A percentile compares a stretch with the other conserved stretches of the same genome.
phyloP scores from a whole-genome alignment of 2,888 invertebrate genomes.

The Hirtodrosophila alboralis region DNA sequence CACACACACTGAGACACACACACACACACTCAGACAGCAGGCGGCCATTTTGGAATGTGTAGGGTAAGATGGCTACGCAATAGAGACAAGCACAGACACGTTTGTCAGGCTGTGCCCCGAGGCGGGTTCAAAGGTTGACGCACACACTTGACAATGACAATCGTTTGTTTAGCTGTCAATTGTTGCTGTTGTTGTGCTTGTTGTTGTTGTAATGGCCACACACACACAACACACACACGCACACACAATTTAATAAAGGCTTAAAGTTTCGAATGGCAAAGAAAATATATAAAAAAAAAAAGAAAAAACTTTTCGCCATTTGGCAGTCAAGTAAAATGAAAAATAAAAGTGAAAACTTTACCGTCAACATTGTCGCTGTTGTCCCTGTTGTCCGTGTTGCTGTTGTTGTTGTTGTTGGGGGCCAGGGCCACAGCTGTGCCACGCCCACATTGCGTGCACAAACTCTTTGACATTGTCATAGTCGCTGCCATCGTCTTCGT shows the following conservation, averaged over 20 bases:
- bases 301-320: slow-evolving; percentile 68
- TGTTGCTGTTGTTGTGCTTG: slow-evolving; percentile 56
- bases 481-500: slow-evolving; percentile 44
- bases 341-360: slow-evolving; percentile 67
- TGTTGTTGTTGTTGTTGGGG: slow-evolving; percentile 29
- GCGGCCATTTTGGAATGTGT: slow-evolving; percentile 4
- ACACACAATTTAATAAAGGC: slow-evolving; percentile 70
- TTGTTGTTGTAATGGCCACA: slow-evolving; percentile 3
- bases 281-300: slow-evolving; percentile 29
- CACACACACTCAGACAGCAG: slow-evolving; percentile 13
- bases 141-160: slow-evolving; percentile 79
- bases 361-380: slow-evolving; percentile 32
- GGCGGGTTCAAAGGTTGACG: slow-evolving; percentile 77
- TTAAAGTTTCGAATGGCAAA: slow-evolving; percentile 63
- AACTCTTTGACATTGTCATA: slow-evolving; percentile 80
- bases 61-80: too few relatives aligned
- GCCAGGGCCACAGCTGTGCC: slow-evolving; percentile 55
- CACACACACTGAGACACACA: slow-evolving; percentile 4
- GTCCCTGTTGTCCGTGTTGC: too few relatives aligned
- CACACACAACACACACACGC: slow-evolving; percentile 4
- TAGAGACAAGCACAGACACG: slow-evolving; percentile 24
- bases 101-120: slow-evolving; percentile 35
- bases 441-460: slow-evolving; percentile 77
- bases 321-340: slow-evolving; percentile 57
- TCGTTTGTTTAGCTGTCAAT: slow-evolving; percentile 77